Base-by-base conservation (phyloP, 1,140 invertebrate species). In the Sitobion miscanthi region DNA sequence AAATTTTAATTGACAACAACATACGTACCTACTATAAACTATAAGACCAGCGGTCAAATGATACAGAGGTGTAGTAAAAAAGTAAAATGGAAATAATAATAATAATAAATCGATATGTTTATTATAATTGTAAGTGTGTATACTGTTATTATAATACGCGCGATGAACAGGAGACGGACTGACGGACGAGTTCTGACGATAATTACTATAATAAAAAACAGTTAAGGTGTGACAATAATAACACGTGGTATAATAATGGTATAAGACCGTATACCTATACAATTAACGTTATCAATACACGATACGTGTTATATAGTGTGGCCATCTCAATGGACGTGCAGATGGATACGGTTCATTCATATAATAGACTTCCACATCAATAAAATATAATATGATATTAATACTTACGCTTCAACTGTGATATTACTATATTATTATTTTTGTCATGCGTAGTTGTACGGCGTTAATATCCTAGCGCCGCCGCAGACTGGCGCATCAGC, bases 191-290 rank as follows among this genome's bases (percentile, higher is more conserved):
- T 25, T 86, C 25, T 23, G 82, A 77, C n/a, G 35, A 38, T 30
- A 5, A n/a, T n/a, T n/a, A 77, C 14, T 17, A 17, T 77, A 77
- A 77, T n/a, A 85, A 85, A 25, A 85, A 85, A 85, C 83, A 2
- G 83, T 85, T 85, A 45, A 42, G 83, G 21, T 85, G 83, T 85
- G 83, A 85, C 83, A 85, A 85, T 85, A 85, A 85, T 25, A 42
- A 42, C 21, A 42, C 42, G 23, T 21, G 42, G 38, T 85, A 45
- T 45, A 25, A 25, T 25, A 25, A 38, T 25, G 21, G 3, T 25
- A 45, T 25, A 85, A 42, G 25, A 85, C 23, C 21, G 35, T 42
- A 38, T 77, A 77, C 52, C 20, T 82, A 38, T 23, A 85, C 23
- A 42, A 57, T 57, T 52, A 57, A 62, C 30, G 30, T 30, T 77